Evolutionary conservation across 2,113 vertebrate genomes (phyloP), one percentile per base, ranked within the genome.

Genomic region (Takifugu flavidus): DNA sequence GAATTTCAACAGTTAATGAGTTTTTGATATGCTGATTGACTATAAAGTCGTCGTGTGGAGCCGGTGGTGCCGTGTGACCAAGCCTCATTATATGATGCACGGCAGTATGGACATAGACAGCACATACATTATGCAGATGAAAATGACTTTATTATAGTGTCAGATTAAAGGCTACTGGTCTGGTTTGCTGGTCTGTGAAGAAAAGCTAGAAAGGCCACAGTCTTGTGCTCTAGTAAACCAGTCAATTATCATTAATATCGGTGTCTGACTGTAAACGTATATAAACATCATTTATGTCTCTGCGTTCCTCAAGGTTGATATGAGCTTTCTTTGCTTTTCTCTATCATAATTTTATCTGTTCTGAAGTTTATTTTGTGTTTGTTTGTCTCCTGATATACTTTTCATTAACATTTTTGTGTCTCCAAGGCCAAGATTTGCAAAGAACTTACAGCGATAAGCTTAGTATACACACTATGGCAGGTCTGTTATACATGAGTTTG

Each of bases 211-310:
- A 70, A 68, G 50, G 65, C 45, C 47, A 47, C 31, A 14, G 49
- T 46, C 20, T 44, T 49, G 28, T 34, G 11, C 29, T 25, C 50
- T 67, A 62, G 66, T 67, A 67, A 60, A 70, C 74, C 54, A 50
- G 59, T 20, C 51, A 62, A 74, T 73, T 1, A 25, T 74, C 69
- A 63, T 57, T 56, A 43, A 13, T 55, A 62, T 52, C 10, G 6
- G 6, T 56, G 52, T 56, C 53, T 61, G 54, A 28, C 63, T 0
- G 2, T 25, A 7, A 62, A 49, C 44, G 46, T 39, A 56, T 68
- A 43, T 42, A 47, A 39, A 31, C 53, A 44, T 45, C 20, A n/a
- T 45, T 53, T 56, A 60, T 66, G 45, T 31, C 28, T 53, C 6
- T 0, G 13, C 7, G 15, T 52, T 70, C 42, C 26, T 59, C 25